These are phyloP conservation scores for Agonopterix heracliana DNA, from an alignment of 2,888 invertebrate species.

Conservation along the genomic window DNA sequence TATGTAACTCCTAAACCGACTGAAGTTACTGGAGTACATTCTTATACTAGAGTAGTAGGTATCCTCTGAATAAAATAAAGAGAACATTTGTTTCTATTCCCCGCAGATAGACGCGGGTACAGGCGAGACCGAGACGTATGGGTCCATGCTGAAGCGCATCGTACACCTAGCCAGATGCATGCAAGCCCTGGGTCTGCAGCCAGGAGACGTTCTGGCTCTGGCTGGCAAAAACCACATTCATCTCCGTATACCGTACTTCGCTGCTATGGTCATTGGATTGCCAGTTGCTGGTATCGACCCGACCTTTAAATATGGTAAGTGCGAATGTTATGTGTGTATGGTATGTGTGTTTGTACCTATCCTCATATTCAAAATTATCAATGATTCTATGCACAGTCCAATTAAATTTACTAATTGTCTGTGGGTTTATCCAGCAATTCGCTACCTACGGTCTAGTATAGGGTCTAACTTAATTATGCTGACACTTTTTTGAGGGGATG, in stretches of 20 bases:
- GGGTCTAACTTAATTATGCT: too few relatives aligned
- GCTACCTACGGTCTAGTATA: too few relatives aligned
- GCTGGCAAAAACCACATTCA: constrained; percentile 53
- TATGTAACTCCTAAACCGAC: too few relatives aligned
- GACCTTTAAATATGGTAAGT: constrained; percentile 43
- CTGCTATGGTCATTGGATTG: constrained; percentile 46
- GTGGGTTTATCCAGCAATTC: too few relatives aligned
- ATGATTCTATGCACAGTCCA: not conserved
- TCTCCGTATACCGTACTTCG: constrained; percentile 47
- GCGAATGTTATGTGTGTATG: not conserved
- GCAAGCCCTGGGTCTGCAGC: constrained; percentile 32
- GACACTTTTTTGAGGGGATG: too few relatives aligned
- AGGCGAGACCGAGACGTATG: constrained; percentile 43
- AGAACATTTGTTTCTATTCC: too few relatives aligned
- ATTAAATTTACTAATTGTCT: not conserved
- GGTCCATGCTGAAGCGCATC: constrained; percentile 38
- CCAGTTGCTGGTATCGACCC: constrained; percentile 51
- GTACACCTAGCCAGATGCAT: constrained; percentile 40
- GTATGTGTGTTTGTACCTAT: not conserved
- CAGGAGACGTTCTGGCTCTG: constrained; percentile 50
- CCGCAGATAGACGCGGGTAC: constrained; percentile 55
- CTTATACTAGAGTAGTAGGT: too few relatives aligned
- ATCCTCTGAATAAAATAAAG: too few relatives aligned
- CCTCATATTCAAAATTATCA: too few relatives aligned
- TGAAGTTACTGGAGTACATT: too few relatives aligned